phyloP scores from a whole-genome alignment of 1,140 invertebrate genomes.

The Leptinotarsa texana region DNA sequence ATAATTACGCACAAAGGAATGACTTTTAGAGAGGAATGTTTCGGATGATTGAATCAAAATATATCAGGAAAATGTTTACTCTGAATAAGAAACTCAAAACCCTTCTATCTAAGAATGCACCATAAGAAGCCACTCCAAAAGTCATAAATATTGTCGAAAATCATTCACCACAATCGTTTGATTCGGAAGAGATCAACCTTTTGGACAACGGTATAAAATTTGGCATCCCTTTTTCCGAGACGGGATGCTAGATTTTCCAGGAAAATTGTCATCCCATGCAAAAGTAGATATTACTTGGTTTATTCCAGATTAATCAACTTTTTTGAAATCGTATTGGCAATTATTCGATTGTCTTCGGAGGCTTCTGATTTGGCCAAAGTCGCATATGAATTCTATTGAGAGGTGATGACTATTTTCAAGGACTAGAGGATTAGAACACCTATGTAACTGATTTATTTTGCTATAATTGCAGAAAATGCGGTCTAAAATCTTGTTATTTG shows the following conservation, averaged over 20 bases:
- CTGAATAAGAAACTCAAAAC: too few species aligned
- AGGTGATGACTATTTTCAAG: neutral
- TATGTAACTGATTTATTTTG: neutral
- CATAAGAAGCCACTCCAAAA: too few species aligned
- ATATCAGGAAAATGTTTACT: too few species aligned
- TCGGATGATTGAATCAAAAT: too few species aligned
- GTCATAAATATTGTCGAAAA: too few species aligned
- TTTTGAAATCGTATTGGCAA: neutral
- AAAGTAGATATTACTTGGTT: neutral
- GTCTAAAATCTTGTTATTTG: neutral
- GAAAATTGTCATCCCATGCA: neutral
- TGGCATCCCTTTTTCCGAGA: too few species aligned
- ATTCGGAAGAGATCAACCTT: too few species aligned
- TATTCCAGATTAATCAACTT: neutral
- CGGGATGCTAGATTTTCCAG: neutral
- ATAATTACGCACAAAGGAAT: too few species aligned
- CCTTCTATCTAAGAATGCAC: too few species aligned
- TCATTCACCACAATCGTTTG: too few species aligned
- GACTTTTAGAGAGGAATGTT: too few species aligned
- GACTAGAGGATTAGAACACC: neutral
- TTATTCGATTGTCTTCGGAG: neutral
- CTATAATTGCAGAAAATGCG: neutral
- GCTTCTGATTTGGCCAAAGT: neutral
- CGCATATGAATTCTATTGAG: neutral
- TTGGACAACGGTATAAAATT: too few species aligned